phyloP scores from a whole-genome alignment of 2,888 invertebrate species.

The Drosophila quinaria region DNA sequence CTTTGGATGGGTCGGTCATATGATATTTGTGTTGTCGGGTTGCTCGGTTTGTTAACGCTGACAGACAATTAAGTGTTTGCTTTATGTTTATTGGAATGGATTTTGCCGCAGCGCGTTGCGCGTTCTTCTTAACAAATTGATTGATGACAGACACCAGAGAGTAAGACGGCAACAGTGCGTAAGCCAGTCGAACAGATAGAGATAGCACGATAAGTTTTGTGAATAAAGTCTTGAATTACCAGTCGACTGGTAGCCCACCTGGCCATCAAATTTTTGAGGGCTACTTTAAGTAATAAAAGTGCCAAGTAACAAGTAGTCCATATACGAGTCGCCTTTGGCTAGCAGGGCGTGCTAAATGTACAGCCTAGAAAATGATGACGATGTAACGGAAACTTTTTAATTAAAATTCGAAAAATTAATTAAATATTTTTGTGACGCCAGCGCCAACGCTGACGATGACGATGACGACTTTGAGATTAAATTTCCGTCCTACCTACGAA shows the following conservation, averaged over 20 bases:
- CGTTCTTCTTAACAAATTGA: constrained; percentile 76
- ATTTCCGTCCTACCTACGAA: constrained; percentile 81
- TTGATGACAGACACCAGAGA: constrained; percentile 70
- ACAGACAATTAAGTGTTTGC: constrained; percentile 82
- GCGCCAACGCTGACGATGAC: constrained; percentile 59
- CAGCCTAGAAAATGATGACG: constrained; percentile 61
- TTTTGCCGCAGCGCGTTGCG: constrained; percentile 55
- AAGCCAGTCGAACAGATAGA: constrained; percentile 1
- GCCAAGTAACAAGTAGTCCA: constrained; percentile 50
- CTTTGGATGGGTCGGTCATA: constrained; percentile 60
- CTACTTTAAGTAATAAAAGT: constrained; percentile 72
- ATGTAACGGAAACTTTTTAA: constrained; percentile 79
- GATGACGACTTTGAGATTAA: constrained; percentile 82
- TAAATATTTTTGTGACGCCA: constrained; percentile 81
- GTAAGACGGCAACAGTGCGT: neutral
- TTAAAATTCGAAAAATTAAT: constrained; percentile 82
- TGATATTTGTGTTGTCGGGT: constrained; percentile 79
- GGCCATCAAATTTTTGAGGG: constrained; percentile 58
- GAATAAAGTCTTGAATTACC: constrained; percentile 61
- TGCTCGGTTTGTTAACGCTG: constrained; percentile 81
- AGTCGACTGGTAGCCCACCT: constrained; percentile 62
- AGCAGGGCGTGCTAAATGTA: constrained; percentile 4
- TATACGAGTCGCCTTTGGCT: constrained; percentile 5
- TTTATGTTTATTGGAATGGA: constrained; percentile 82
- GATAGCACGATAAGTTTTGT: constrained; percentile 36